A percentile compares a stretch with the other conserved stretches of the same genome.
phyloP scores from a whole-genome alignment of 30 jellyfish, hydroid and myxozoan genomes.

The Pelagia noctiluca region DNA sequence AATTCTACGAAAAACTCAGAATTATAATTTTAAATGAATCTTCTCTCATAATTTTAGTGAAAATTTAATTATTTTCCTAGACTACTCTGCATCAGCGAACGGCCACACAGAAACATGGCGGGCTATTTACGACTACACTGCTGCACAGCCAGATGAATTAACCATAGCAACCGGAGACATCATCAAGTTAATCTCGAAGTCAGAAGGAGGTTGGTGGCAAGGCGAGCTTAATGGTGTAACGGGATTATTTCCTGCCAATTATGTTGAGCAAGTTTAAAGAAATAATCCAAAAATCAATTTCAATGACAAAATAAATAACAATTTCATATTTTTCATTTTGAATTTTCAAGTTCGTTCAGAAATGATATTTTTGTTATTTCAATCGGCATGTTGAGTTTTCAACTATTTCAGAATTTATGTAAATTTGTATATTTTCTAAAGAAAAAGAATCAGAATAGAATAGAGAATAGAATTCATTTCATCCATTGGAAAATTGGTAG shows the following conservation, averaged over 20 bases:
- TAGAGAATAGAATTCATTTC: too few species aligned
- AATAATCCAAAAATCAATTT: too few species aligned
- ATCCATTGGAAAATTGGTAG: too few species aligned
- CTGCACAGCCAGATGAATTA: constrained; percentile 89
- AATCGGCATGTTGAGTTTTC: too few species aligned
- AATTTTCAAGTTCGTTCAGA: too few species aligned
- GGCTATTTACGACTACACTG: constrained; percentile 87
- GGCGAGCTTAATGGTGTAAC: constrained; percentile 80
- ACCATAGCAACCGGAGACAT: constrained; percentile 82
- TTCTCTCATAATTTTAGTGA: not conserved
- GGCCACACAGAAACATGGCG: constrained; percentile 61
- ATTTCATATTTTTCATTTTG: too few species aligned
- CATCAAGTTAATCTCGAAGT: constrained; percentile 62
- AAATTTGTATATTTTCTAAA: too few species aligned
- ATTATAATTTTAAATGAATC: too few species aligned
- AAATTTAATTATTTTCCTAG: not conserved
- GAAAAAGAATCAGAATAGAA: too few species aligned
- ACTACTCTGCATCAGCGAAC: not conserved
- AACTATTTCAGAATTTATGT: too few species aligned
- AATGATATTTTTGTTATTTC: too few species aligned
- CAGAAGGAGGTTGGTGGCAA: constrained; percentile 99
- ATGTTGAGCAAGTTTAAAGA: constrained; percentile 82
- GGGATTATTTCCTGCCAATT: constrained; percentile 96
- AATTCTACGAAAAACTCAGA: not conserved
- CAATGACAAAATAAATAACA: too few species aligned